Evolutionary conservation across 2,797 vertebrate genomes (phyloP).

Genomic region (Clarias pachynema): DNA sequence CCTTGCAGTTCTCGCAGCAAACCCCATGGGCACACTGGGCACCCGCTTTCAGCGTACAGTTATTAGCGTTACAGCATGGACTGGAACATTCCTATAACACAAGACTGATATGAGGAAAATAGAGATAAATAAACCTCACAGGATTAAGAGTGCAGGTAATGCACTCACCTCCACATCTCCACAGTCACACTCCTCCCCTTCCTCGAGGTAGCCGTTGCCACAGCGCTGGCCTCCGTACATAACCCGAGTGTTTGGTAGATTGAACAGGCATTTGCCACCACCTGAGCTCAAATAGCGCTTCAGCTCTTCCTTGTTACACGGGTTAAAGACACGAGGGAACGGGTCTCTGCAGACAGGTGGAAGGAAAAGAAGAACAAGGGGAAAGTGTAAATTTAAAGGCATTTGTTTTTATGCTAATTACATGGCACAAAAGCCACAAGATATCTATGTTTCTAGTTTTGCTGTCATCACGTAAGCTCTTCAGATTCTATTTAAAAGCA

Average conservation of each 20-base stretch:
- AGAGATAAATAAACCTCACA: background rate
- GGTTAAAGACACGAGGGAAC: conserved; percentile 91
- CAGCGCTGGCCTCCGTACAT: conserved; percentile 92
- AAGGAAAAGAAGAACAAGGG: conserved; percentile 8
- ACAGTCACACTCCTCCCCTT: conserved; percentile 96
- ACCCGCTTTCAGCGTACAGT: conserved; percentile 87
- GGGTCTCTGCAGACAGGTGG: conserved; percentile 78
- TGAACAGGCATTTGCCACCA: conserved; percentile 96
- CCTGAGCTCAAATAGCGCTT: conserved; percentile 89
- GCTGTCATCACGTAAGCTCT: background rate
- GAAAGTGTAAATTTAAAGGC: background rate
- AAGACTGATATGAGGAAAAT: background rate
- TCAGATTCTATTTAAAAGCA: background rate
- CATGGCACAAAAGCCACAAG: background rate
- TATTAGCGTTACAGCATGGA: conserved; percentile 91
- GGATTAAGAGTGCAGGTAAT: background rate
- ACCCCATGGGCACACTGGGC: conserved; percentile 92
- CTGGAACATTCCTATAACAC: conserved; percentile 87
- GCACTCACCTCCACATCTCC: conserved; percentile 88
- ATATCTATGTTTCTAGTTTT: background rate
- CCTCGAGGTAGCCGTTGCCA: conserved; percentile 96
- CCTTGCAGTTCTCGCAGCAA: conserved; percentile 95
- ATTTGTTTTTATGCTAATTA: background rate
- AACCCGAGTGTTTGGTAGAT: conserved; percentile 86
- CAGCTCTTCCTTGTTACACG: conserved; percentile 87